phyloP scores from a whole-genome alignment of 2,113 vertebrate genomes.

The Lasiurus borealis region DNA sequence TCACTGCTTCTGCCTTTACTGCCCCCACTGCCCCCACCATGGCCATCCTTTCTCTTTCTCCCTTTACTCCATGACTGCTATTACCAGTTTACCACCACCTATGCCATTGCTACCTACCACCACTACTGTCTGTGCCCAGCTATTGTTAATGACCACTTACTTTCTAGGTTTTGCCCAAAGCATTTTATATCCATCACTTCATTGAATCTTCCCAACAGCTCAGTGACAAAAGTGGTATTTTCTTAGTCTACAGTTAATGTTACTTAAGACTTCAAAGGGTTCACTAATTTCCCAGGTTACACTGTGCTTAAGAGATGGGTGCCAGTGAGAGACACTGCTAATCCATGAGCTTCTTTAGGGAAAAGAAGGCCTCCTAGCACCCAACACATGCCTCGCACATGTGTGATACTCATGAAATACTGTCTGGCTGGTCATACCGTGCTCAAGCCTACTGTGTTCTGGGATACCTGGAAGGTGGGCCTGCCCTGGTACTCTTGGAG shows the following conservation, averaged over 20 bases:
- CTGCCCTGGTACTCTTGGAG: neutral
- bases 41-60: no score
- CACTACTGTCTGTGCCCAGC: neutral
- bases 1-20: no score
- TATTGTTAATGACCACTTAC: neutral
- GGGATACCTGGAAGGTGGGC: neutral
- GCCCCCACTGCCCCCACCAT: no score
- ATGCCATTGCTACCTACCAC: no score
- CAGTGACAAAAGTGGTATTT: neutral
- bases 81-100: fast-evolving
- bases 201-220: neutral
- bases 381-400: neutral
- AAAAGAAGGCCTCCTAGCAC: neutral
- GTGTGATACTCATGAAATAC: neutral
- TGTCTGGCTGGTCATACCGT: neutral
- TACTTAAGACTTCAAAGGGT: neutral
- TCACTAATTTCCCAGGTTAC: neutral
- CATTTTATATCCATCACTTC: neutral
- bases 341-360: neutral
- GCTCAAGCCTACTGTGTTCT: neutral
- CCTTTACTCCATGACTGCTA: no score
- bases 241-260: neutral
- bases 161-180: neutral
- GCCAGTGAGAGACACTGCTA: no score
- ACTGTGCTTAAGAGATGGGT: neutral